Conservation (phyloP, 2,888 invertebrate genomes). For the Tipula lateralis region DNA sequence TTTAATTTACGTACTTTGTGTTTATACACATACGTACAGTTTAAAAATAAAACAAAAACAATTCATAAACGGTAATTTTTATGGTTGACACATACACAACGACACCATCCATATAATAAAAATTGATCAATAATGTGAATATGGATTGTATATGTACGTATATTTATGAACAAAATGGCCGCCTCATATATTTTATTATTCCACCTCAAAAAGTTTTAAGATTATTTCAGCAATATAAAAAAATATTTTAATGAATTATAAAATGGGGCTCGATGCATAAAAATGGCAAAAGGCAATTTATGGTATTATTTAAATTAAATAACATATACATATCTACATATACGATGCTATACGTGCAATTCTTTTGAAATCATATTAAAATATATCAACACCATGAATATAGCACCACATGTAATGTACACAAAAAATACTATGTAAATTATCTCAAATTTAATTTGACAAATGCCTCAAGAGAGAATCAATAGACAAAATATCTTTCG, state of each 20-base stretch:
- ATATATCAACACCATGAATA: neutral
- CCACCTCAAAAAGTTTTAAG: neutral
- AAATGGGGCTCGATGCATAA: neutral
- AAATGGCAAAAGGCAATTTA: neutral
- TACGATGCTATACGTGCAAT: neutral
- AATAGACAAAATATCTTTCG: neutral
- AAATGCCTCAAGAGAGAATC: neutral
- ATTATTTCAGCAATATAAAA: neutral
- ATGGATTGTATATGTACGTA: neutral
- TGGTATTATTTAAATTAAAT: neutral
- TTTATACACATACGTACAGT: neutral
- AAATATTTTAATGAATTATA: neutral
- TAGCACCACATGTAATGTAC: neutral
- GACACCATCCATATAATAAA: neutral
- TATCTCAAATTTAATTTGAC: constrained; percentile 24
- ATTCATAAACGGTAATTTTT: neutral
- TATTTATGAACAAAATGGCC: neutral
- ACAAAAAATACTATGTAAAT: neutral
- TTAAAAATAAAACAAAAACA: neutral
- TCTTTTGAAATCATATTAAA: neutral
- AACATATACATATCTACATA: neutral
- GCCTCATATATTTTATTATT: neutral
- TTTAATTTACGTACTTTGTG: neutral
- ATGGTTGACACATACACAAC: neutral
- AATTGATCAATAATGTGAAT: neutral